These are phyloP conservation scores for Ypsolopha sequella DNA, from an alignment of 2,888 invertebrate species.

Conservation along the genomic window DNA sequence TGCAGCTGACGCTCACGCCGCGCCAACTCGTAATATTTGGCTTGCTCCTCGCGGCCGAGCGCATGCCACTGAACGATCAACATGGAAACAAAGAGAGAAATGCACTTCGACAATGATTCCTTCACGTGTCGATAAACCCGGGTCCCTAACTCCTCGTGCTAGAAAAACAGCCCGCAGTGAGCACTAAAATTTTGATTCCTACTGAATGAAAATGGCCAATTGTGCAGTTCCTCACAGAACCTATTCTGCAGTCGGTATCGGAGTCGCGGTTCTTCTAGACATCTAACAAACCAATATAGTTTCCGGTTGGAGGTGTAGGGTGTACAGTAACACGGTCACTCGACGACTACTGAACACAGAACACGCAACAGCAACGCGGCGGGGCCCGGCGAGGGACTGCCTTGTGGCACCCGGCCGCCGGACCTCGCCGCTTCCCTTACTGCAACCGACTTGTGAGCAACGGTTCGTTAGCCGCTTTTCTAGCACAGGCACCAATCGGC, in stretches of 20 bases:
- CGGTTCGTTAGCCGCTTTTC: conserved; percentile 55
- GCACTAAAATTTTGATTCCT: conserved; percentile 56
- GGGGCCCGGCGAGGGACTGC: conserved; percentile 20
- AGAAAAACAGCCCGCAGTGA: conserved; percentile 77
- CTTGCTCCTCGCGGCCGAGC: conserved; percentile 98
- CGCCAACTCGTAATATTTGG: conserved; percentile 99
- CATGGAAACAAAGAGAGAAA: conserved; percentile 69
- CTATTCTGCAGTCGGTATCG: conserved; percentile 66
- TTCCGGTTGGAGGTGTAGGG: conserved; percentile 57
- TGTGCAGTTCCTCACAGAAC: conserved; percentile 67
- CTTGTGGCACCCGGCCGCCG: conserved; percentile 10
- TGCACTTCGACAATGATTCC: conserved; percentile 59
- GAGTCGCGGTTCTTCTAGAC: conserved; percentile 60
- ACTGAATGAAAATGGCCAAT: conserved; percentile 65
- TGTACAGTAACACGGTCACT: conserved; percentile 58
- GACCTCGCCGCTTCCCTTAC: conserved; percentile 25
- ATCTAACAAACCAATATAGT: conserved; percentile 69
- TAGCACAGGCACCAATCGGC: conserved; percentile 57
- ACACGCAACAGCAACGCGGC: conserved; percentile 47
- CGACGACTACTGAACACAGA: conserved; percentile 68
- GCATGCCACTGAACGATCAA: conserved; percentile 93
- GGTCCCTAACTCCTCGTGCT: conserved; percentile 72
- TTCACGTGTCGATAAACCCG: conserved; percentile 23
- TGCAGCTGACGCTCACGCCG: conserved; percentile 98
- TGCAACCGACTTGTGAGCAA: conserved; percentile 21